Evolutionary conservation across 2,797 vertebrate genomes (phyloP), one percentile per base, ranked within the genome.

Genomic region (Aldrovandia affinis): DNA sequence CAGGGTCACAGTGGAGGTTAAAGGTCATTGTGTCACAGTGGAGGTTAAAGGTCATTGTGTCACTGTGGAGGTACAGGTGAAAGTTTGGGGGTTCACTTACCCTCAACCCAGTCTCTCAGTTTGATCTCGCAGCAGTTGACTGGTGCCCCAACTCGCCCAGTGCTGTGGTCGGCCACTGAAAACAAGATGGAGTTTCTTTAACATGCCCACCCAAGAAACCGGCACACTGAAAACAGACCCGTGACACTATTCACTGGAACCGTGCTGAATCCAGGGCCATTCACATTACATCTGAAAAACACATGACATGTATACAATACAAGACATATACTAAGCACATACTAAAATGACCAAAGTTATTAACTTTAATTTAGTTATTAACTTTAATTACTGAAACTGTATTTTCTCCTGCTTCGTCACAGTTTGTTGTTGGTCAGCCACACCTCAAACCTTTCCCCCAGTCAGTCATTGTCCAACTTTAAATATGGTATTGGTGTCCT

Each of bases 121-220:
- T 95, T 95, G 88, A 99, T 91, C 93, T 99, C 98, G 90, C 97
- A 98, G 92, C 98, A 99, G 88, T 97, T 96, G 22, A 99, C 96
- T 85, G 98, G 98, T 36, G 98, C 97, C 81, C 98, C 98, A n/a
- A 99, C 98, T 85, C 97, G 95, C 59, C 98, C 98, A 0, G 98
- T 99, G 90, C 97, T 99, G 89, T 96, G 96, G 90, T 99, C 98
- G 0, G 86, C 88, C 80, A 96, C 96, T 96, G 89, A 47, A 87
- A 25, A 79, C 18, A 68, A 84, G 15, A 87, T 30, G 12, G 70
- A 10, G 65, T 70, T 36, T 36, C 28, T 30, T 70, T 36, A 61
- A 28, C 50, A 80, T 22, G 28, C 6, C 70, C 70, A 30, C 33
- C 25, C 18, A 33, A 33, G 3, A 54, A 30, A 70, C 20, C 68